Evolutionary conservation across 2,113 vertebrate species (phyloP).

Genomic region (Odobenus rosmarus): DNA sequence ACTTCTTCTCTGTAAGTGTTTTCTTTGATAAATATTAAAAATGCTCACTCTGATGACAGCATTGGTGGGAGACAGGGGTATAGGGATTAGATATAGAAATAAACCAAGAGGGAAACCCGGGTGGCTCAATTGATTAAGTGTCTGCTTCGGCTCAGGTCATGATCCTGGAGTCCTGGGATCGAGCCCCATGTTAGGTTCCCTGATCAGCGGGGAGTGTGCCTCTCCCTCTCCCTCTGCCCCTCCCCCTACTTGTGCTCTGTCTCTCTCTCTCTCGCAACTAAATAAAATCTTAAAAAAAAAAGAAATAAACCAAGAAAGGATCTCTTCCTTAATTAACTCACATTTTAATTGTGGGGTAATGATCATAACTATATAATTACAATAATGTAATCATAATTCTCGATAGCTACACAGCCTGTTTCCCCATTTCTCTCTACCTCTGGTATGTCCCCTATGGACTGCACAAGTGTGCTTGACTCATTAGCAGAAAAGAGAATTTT

Average conservation of each 20-base stretch:
- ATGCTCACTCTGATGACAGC: neutral
- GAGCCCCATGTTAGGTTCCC: too few relatives aligned
- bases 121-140: neutral
- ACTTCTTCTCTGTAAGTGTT: neutral
- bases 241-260: too few relatives aligned
- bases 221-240: too few relatives aligned
- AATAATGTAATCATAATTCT: neutral
- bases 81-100: neutral
- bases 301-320: neutral
- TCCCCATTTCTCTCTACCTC: neutral
- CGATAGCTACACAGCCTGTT: neutral
- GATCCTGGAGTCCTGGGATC: too few relatives aligned
- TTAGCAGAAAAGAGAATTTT: constrained; percentile 18
- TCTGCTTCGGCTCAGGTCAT: too few relatives aligned
- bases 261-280: neutral
- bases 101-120: neutral
- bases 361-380: neutral
- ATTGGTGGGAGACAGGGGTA: neutral
- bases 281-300: neutral
- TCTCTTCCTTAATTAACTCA: neutral
- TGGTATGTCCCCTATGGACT: neutral
- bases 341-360: neutral
- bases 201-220: too few relatives aligned
- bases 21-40: constrained; percentile 39
- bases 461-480: neutral